phyloP scores from a whole-genome alignment of 64 coral and sea anemone species.

The Montipora efflorescens region DNA sequence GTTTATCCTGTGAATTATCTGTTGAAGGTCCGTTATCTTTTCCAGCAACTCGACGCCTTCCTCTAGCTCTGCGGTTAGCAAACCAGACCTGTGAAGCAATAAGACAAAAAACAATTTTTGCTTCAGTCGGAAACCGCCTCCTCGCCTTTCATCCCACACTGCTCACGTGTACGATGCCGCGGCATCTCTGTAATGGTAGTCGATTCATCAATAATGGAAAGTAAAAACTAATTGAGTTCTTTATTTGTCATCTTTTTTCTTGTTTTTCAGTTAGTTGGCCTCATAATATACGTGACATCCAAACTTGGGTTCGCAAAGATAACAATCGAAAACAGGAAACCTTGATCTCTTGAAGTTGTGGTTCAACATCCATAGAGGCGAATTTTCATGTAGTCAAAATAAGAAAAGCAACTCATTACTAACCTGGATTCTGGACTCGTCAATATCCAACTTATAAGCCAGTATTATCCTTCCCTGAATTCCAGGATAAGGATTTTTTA shows the following conservation, averaged over 20 bases:
- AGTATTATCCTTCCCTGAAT: conserved; percentile 55
- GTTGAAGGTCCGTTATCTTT: neutral
- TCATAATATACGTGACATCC: neutral
- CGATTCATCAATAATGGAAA: no score
- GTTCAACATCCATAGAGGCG: neutral
- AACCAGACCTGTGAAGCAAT: conserved; percentile 65
- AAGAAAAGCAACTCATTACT: neutral
- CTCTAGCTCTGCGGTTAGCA: conserved; percentile 60
- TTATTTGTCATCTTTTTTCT: neutral
- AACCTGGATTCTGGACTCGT: conserved; percentile 73
- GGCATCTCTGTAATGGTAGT: no score
- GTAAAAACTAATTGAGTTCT: no score
- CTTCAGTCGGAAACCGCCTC: no score
- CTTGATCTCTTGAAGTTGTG: neutral
- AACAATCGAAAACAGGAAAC: neutral
- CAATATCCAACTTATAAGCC: conserved; percentile 58
- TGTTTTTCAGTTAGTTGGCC: neutral
- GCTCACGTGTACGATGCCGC: no score
- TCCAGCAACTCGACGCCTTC: conserved; percentile 5
- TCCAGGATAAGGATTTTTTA: conserved; percentile 63
- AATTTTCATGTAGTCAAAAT: neutral
- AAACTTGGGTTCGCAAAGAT: neutral
- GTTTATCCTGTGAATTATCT: neutral
- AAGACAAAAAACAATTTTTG: conserved; percentile 1
- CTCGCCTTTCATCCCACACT: no score